A percentile compares a stretch with the other conserved stretches of the same genome.
Conservation (phyloP, 2,888 invertebrate genomes). For the Stenolophus ochropezus region DNA sequence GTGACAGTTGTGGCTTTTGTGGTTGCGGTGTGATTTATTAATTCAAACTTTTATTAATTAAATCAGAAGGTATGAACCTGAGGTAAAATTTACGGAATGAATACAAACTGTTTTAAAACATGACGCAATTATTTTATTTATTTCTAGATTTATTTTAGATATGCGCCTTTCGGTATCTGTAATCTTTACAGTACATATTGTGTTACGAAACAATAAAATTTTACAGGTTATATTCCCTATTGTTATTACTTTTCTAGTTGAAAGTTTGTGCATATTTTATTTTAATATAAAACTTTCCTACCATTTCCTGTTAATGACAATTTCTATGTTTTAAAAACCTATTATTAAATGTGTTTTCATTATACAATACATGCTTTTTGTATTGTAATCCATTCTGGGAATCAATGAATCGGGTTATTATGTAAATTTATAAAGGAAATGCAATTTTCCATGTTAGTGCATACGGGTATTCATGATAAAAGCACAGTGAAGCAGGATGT, state of each 20-base stretch:
- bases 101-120: background rate
- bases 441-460: background rate
- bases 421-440: background rate
- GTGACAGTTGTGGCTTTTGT: constrained; percentile 3
- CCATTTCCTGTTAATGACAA: too few relatives aligned
- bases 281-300: too few relatives aligned
- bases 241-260: too few relatives aligned
- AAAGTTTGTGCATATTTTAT: too few relatives aligned
- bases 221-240: too few relatives aligned
- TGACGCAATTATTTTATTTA: background rate
- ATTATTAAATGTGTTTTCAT: background rate
- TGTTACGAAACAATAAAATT: too few relatives aligned
- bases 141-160: background rate
- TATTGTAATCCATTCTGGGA: background rate
- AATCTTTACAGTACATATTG: too few relatives aligned
- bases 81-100: background rate
- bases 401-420: background rate
- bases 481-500: background rate
- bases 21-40: background rate
- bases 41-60: background rate
- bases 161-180: too few relatives aligned
- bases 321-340: too few relatives aligned
- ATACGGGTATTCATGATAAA: background rate
- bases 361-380: background rate
- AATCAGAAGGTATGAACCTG: background rate